A percentile compares a stretch with the other conserved stretches of the same genome.
phyloP scores from a whole-genome alignment of 1,140 invertebrate species.

The Drosophila persimilis region DNA sequence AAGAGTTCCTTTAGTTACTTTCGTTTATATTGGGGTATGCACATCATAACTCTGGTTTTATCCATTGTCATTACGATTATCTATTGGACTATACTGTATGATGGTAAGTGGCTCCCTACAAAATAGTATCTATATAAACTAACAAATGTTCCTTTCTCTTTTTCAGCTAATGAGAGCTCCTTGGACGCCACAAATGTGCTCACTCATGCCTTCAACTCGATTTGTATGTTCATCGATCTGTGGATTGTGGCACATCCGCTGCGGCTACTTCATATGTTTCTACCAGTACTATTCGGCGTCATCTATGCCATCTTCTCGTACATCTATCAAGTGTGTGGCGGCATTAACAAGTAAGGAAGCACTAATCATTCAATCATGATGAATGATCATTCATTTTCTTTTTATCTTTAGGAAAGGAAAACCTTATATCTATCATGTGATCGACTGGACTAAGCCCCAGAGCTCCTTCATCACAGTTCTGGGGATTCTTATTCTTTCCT shows the following conservation, averaged over 20 bases:
- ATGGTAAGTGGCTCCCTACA: conserved; percentile 77
- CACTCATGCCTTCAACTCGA: conserved; percentile 89
- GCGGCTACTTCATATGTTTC: conserved; percentile 88
- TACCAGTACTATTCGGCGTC: conserved; percentile 86
- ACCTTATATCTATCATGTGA: conserved; percentile 87
- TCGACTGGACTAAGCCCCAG: conserved; percentile 87
- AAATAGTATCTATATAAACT: neutral
- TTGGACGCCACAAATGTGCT: conserved; percentile 86
- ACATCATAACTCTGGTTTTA: conserved; percentile 84
- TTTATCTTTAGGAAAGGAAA: conserved; percentile 84
- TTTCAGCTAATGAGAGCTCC: conserved; percentile 58
- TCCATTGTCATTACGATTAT: conserved; percentile 86
- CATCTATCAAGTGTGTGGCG: conserved; percentile 89
- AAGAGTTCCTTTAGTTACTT: conserved; percentile 82
- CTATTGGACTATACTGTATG: conserved; percentile 86
- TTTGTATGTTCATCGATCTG: conserved; percentile 90
- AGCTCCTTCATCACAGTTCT: conserved; percentile 84
- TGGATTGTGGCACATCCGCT: conserved; percentile 88
- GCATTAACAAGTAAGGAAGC: conserved; percentile 85
- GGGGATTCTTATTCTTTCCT: conserved; percentile 84
- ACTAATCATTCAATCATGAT: too few relatives aligned
- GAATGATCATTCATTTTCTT: neutral
- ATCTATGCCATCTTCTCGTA: conserved; percentile 89
- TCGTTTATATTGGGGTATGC: conserved; percentile 86
- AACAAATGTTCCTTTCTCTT: neutral